Evolutionary conservation across 2,797 vertebrate genomes (phyloP).

Genomic region (Pogoniulus pusillus): DNA sequence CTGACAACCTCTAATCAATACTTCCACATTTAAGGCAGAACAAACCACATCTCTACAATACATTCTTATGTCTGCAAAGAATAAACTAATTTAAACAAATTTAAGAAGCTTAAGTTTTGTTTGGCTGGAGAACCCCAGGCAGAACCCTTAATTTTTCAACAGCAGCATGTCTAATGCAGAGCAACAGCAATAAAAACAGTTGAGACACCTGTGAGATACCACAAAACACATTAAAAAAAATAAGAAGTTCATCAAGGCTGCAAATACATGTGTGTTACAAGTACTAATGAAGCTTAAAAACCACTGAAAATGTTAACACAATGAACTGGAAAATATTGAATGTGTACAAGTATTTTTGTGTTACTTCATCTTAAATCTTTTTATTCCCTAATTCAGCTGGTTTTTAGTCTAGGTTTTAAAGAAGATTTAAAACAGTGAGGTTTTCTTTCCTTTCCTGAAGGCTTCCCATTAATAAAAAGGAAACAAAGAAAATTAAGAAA

Average conservation of each 20-base stretch:
- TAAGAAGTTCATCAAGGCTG: neutral
- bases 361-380: slow-evolving; percentile 42
- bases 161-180: neutral
- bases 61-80: neutral
- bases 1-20: slow-evolving; percentile 14
- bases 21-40: neutral
- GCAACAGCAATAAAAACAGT: neutral
- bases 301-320: slow-evolving; percentile 3
- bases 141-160: neutral
- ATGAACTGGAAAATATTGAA: neutral
- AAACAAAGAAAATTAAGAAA: slow-evolving; percentile 66
- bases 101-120: neutral
- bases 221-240: neutral
- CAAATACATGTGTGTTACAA: neutral
- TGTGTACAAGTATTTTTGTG: neutral
- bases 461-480: slow-evolving; percentile 66
- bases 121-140: neutral
- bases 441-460: slow-evolving; percentile 25
- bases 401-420: slow-evolving; percentile 58
- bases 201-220: neutral
- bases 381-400: slow-evolving; percentile 42
- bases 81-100: neutral
- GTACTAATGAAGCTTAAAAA: slow-evolving; percentile 29
- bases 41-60: neutral
- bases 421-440: slow-evolving; percentile 47